Evolutionary conservation across 2,797 vertebrate species (phyloP).

Genomic region (Eulemur mongoz): DNA sequence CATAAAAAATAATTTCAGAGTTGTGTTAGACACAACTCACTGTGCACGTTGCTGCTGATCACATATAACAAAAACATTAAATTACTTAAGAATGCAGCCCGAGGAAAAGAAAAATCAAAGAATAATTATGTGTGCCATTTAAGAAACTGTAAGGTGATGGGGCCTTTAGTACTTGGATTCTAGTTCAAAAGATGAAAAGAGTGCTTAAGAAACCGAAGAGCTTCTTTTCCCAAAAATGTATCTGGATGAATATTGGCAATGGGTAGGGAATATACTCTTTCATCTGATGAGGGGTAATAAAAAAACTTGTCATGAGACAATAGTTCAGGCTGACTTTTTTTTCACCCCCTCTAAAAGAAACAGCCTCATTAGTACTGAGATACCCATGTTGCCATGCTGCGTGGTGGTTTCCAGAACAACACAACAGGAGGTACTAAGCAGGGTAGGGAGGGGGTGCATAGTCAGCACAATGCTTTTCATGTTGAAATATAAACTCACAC

Average conservation of each 20-base stretch:
- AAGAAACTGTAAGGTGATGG: conserved; percentile 54
- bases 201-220: conserved; percentile 12
- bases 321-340: not conserved
- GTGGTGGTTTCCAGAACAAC: not conserved
- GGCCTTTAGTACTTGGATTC: conserved; percentile 16
- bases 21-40: conserved; percentile 26
- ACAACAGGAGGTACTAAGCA: not conserved
- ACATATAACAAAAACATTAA: conserved; percentile 50
- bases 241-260: conserved; percentile 15
- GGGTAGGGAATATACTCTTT: conserved; percentile 15
- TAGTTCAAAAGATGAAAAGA: conserved; percentile 57
- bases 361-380: not conserved
- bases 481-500: not conserved
- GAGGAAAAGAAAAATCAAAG: conserved; percentile 54
- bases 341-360: not conserved
- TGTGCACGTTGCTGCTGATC: conserved; percentile 5
- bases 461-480: not conserved
- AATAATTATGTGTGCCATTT: conserved; percentile 51
- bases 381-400: not conserved
- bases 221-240: not conserved
- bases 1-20: conserved; percentile 60
- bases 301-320: not conserved
- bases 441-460: not conserved
- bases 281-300: conserved; percentile 14
- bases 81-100: conserved; percentile 39